These are phyloP conservation scores for Miltochrista miniata DNA, from an alignment of 2,888 invertebrate species.

Conservation along the genomic window DNA sequence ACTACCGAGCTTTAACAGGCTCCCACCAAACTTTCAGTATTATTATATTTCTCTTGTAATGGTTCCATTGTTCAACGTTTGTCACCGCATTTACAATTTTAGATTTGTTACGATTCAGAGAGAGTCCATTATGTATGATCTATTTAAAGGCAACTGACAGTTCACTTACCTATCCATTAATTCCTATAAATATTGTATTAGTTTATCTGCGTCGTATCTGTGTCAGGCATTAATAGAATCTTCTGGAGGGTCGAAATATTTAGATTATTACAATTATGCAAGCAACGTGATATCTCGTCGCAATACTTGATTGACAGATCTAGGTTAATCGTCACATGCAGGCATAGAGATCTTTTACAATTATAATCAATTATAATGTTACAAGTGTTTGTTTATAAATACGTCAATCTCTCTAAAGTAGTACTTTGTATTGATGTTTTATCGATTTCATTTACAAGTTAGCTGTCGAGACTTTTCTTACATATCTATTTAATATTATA, in stretches of 20 bases:
- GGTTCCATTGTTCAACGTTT: no score
- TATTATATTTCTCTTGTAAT: no score
- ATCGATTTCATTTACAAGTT: background rate
- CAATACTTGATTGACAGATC: conserved; percentile 3
- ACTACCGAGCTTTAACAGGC: no score
- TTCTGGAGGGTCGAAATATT: background rate
- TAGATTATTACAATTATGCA: conserved; percentile 1
- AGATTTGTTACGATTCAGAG: no score
- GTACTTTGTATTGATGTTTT: background rate
- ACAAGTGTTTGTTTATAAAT: background rate
- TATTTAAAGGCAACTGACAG: background rate
- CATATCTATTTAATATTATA: no score
- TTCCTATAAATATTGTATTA: background rate
- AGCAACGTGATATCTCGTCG: background rate
- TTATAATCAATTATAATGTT: background rate
- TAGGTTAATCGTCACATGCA: background rate
- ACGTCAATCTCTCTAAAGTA: background rate
- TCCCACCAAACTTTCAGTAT: no score
- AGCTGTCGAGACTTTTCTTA: no score
- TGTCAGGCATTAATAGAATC: background rate
- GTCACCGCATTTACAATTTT: no score
- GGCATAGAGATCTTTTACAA: conserved; percentile 2
- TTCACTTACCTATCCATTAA: no score
- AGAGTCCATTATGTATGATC: background rate
- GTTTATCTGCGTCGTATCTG: background rate